These are phyloP conservation scores for Drosophila pectinifera DNA, from an alignment of 1,140 invertebrate genomes.

Conservation along the genomic window DNA sequence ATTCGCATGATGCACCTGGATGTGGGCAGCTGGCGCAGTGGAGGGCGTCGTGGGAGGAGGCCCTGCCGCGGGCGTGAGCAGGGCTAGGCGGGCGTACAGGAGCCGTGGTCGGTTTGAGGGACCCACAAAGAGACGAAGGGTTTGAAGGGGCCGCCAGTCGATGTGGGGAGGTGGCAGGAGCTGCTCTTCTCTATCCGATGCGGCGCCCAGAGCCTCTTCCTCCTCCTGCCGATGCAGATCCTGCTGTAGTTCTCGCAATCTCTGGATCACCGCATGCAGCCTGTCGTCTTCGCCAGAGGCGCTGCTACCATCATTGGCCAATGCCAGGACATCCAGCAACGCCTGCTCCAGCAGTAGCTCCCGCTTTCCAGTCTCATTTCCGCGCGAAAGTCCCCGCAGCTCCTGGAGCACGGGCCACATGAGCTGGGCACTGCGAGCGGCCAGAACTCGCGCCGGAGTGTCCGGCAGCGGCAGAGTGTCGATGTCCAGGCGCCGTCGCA, in stretches of 20 bases:
- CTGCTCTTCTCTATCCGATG: slow-evolving; percentile 6
- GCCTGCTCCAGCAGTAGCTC: slow-evolving; percentile 34
- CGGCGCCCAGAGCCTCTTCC: background rate
- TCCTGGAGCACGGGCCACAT: slow-evolving; percentile 65
- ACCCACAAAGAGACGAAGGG: slow-evolving; percentile 57
- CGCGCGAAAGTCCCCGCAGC: slow-evolving; percentile 21
- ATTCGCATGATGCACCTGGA: slow-evolving; percentile 66
- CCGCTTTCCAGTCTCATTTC: background rate
- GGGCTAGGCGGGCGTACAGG: slow-evolving; percentile 60
- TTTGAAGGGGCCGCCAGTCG: slow-evolving; percentile 38
- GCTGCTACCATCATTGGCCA: slow-evolving; percentile 47
- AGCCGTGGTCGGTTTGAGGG: slow-evolving; percentile 12
- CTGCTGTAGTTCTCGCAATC: slow-evolving; percentile 52
- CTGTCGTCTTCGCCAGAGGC: slow-evolving; percentile 16
- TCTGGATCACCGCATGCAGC: slow-evolving; percentile 62
- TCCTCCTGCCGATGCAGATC: slow-evolving; percentile 13
- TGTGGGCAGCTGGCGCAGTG: slow-evolving; percentile 47
- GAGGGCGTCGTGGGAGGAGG: slow-evolving; percentile 46
- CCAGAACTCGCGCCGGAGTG: slow-evolving; percentile 66
- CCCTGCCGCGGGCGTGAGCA: background rate
- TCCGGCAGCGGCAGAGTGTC: slow-evolving; percentile 57
- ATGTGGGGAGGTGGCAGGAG: background rate
- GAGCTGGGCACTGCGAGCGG: slow-evolving; percentile 64
- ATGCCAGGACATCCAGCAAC: slow-evolving; percentile 53
- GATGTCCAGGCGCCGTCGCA: slow-evolving; percentile 10